Base-by-base conservation (phyloP, 2,113 vertebrate genomes). In the Eptatretus burgeri region DNA sequence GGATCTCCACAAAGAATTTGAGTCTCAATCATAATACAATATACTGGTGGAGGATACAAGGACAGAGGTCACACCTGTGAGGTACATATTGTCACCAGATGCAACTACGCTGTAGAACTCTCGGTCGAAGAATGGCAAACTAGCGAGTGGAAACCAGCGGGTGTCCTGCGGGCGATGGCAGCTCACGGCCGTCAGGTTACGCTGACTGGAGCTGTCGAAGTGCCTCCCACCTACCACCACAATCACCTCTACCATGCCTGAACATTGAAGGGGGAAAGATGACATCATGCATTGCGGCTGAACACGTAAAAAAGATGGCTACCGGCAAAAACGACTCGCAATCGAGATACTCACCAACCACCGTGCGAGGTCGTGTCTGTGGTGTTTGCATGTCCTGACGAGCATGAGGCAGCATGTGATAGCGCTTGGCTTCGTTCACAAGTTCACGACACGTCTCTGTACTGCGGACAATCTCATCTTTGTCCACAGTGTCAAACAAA, bases 71-170 rank as follows among this genome's bases (percentile, higher is more conserved):
- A 77, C 76, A 98, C 91, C 91, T 82, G 89, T 94, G 73, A 98
- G 83, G 79, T 98, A 96, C 77, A 98, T 89, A 74, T 98, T 98
- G 81, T 98, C 91, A 65, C 91, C 91, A 1, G 91, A 86, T 0
- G 87, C 93, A 74, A 98, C 85, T 67, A 93, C 87, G 1, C 86
- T 88, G 80, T 94, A 98, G 76, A 95, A 93, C 75, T 98, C 91
- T 2, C 91, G 78, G 70, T 98, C 91, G 14, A 95, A 98, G 78
- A 98, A 96, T 52, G 91, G 91, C 71, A 98, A 77, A 69, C 86
- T 93, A 74, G 91, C 91, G 73, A 98, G 69, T 0, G 91, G 91
- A 71, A 93, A 94, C 91, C 91, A 98, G 73, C 93, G 93, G 74
- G 85, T 80, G 78, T 80, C 95, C 78, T 95, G 89, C 1, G 89